Base-by-base conservation (phyloP, 1,140 invertebrate genomes). In the Pseudoatta argentina region DNA sequence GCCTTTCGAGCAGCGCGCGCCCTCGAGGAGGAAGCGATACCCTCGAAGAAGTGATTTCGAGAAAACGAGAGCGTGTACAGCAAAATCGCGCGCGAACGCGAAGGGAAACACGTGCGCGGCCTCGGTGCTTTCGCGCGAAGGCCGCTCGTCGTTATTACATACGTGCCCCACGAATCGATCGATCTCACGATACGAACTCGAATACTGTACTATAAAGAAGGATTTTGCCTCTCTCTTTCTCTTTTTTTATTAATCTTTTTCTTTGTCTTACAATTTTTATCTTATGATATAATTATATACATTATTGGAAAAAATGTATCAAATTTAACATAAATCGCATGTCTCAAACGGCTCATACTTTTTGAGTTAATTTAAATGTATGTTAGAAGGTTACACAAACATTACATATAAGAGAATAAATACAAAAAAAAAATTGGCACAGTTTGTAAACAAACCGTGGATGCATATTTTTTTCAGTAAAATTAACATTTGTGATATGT, bases 11-110 rank as follows among this genome's bases (percentile, higher is more conserved):
- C 18, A 16, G 79, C 79, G 53, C 53, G 79, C 67, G 81, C 81
- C 55, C 71, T 85, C 81, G 81, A 85, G 71, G n/a, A 82, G 67
- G 69, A 85, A 85, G 44, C 81, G 81, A 83, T 83, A 61, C 81
- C 81, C 71, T 85, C 55, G 57, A 63, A 73, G 55, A 76, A 24
- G 71, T 27, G 81, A 81, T 81, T 86, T 86, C 83, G 83, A 85
- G 48, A 77, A 34, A 78, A 30, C 39, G n/a, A 64, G 57, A 77
- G 57, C 72, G 73, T 63, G 73, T 27, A 61, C 2, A 63, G 24
- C 14, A 55, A 76, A 85, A 66, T 48, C 27, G 53, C 81, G 59
- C 48, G 67, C 24, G 57, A 59, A 59, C 1, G n/a, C 8, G 51
- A 59, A 69, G 34, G 18, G 71, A 34, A 59, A 27, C 87, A 89